Evolutionary conservation across 2,888 invertebrate genomes (phyloP).

Genomic region (Nysson spinosus): DNA sequence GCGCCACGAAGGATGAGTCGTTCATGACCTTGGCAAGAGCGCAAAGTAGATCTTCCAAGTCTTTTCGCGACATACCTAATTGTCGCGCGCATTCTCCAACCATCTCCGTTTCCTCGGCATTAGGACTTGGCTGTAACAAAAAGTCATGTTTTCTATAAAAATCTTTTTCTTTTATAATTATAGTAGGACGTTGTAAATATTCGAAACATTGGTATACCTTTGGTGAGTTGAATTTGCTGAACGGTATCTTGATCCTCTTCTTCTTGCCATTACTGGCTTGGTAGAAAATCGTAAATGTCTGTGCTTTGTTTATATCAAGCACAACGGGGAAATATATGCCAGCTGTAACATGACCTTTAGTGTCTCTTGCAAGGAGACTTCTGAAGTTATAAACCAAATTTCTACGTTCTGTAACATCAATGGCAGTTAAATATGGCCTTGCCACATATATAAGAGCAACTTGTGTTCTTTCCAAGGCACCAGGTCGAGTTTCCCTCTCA

Average conservation of each 20-base stretch:
- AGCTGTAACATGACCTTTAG: constrained; percentile 89
- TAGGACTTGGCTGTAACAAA: constrained; percentile 66
- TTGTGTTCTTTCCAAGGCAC: constrained; percentile 81
- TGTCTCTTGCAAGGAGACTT: constrained; percentile 89
- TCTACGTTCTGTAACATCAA: constrained; percentile 92
- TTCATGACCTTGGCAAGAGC: constrained; percentile 84
- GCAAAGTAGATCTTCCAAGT: constrained; percentile 82
- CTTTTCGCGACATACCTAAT: constrained; percentile 83
- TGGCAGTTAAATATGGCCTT: constrained; percentile 87
- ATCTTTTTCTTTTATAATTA: too few species aligned
- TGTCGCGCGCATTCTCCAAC: constrained; percentile 86
- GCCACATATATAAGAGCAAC: constrained; percentile 88
- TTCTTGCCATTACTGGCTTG: constrained; percentile 83
- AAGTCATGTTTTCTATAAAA: too few species aligned
- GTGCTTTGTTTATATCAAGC: constrained; percentile 73
- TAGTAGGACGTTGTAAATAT: too few species aligned
- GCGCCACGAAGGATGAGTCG: constrained; percentile 86
- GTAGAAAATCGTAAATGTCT: constrained; percentile 87
- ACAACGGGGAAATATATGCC: constrained; percentile 92
- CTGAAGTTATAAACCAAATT: constrained; percentile 92
- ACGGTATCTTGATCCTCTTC: constrained; percentile 86
- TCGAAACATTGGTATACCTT: too few species aligned
- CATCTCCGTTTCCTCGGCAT: constrained; percentile 79
- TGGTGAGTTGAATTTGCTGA: constrained; percentile 82
- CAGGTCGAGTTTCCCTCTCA: constrained; percentile 85